Base-by-base conservation (phyloP, 1,140 invertebrate species). In the Aphidius gifuensis region DNA sequence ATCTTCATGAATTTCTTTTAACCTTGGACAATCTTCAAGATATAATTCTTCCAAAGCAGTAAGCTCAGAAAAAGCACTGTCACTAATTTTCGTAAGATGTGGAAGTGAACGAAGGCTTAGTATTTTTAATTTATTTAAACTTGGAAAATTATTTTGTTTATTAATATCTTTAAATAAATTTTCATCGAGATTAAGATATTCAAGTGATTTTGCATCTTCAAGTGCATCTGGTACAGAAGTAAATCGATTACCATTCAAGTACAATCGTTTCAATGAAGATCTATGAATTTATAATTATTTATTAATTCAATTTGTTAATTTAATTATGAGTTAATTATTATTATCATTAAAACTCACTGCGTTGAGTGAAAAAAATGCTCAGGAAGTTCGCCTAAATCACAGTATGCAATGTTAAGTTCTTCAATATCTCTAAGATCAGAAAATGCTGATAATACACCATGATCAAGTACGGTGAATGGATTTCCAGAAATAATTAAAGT, bases 161-260 rank as follows among this genome's bases (percentile, higher is more conserved):
- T 76, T 74, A 7, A 88, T 69, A 50, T 74, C 73, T 9, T 73
- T 70, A 50, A 92, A 86, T 0, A 86, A 87, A 77, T 91, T 92
- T 48, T 86, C 84, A 67, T 90, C 86, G 5, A 93, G 68, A 44
- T 83, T 83, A 0, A 93, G 73, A 11, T 74, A 83, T 40, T 86
- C 73, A 44, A 93, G 73, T 39, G 80, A 80, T 46, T 80, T 79
- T 0, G 85, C 83, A 53, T 86, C 82, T 4, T 80, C 76, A 2
- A 93, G 69, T n/a, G 83, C 81, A 5, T 78, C 70, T 0, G 91
- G 90, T 2, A 90, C 69, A 9, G 75, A 69, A 0, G 69, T 72
- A 6, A 94, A 84, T 6, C 81, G 64, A 76, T 93, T 93, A 60
- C 85, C 84, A n/a, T 84, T 85, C 40, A 92, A 71, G 70, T 89